A percentile compares a stretch with the other conserved stretches of the same genome.
These are phyloP conservation scores for Chalcis sispes DNA, from an alignment of 2,888 invertebrate species.

Conservation along the genomic window DNA sequence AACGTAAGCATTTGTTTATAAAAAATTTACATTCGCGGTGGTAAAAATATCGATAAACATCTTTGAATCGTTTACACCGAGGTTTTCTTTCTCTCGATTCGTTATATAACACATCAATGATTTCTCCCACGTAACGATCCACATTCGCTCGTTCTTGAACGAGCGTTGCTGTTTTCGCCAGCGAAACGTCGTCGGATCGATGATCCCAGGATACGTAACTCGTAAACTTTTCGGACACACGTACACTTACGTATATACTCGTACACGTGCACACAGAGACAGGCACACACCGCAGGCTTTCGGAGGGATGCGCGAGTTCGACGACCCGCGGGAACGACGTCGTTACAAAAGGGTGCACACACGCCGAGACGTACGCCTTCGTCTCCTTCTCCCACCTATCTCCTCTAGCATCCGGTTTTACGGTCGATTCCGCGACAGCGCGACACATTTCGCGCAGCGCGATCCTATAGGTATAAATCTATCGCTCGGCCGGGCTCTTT, in stretches of 20 bases:
- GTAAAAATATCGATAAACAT: not conserved
- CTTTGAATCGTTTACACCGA: too few relatives aligned
- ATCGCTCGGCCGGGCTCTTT: slow-evolving; percentile 21
- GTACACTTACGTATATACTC: too few relatives aligned
- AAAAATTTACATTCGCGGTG: too few relatives aligned
- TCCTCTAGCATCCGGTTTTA: slow-evolving; percentile 62
- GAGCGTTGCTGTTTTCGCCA: not conserved
- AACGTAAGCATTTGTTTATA: not conserved
- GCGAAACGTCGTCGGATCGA: slow-evolving; percentile 30
- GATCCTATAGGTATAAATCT: slow-evolving; percentile 38
- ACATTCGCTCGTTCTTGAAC: too few relatives aligned
- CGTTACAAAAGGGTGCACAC: slow-evolving; percentile 62
- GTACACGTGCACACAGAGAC: too few relatives aligned
- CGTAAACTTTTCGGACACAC: not conserved
- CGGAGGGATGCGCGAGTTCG: slow-evolving; percentile 56
- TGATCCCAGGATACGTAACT: slow-evolving; percentile 5
- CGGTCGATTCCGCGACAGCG: slow-evolving; percentile 65
- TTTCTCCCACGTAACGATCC: too few relatives aligned
- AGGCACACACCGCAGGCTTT: not conserved
- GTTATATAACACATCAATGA: too few relatives aligned
- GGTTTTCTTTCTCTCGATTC: too few relatives aligned
- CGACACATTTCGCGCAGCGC: slow-evolving; percentile 56
- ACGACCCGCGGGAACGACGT: slow-evolving; percentile 62
- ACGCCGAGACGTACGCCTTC: slow-evolving; percentile 50
- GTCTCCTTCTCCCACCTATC: too few relatives aligned